phyloP scores from a whole-genome alignment of 1,140 invertebrate genomes.

The Lepeophtheirus salmonis region DNA sequence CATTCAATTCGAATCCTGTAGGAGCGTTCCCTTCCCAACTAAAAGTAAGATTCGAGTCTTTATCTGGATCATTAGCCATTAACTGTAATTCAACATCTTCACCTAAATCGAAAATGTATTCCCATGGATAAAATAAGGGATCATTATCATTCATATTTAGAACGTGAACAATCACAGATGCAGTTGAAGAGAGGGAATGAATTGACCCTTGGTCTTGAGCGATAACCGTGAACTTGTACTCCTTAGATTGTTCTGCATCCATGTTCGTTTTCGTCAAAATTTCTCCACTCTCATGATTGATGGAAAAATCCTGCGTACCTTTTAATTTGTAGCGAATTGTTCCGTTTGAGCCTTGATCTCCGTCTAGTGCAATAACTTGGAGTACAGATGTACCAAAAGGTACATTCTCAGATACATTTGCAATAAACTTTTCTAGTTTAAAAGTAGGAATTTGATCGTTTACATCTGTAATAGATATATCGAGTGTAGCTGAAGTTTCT shows the following conservation, averaged over 20 bases:
- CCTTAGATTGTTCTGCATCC: slow-evolving; percentile 55
- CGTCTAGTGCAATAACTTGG: slow-evolving; percentile 61
- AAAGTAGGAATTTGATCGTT: slow-evolving; percentile 84
- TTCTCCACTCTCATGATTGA: slow-evolving; percentile 65
- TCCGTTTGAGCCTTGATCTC: slow-evolving; percentile 72
- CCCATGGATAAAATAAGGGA: slow-evolving; percentile 64
- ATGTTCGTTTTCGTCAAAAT: slow-evolving; percentile 53
- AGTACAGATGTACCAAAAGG: slow-evolving; percentile 54
- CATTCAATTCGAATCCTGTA: background rate
- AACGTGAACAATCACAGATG: slow-evolving; percentile 56
- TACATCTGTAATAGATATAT: slow-evolving; percentile 65
- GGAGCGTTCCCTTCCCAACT: background rate
- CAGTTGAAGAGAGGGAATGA: slow-evolving; percentile 56
- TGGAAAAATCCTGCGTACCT: slow-evolving; percentile 37
- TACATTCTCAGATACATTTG: slow-evolving; percentile 63
- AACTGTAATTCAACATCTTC: slow-evolving; percentile 28
- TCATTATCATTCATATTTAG: slow-evolving; percentile 77
- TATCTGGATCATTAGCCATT: slow-evolving; percentile 13
- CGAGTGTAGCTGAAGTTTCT: slow-evolving; percentile 68
- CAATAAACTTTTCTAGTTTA: slow-evolving; percentile 52
- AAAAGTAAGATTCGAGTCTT: background rate
- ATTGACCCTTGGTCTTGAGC: slow-evolving; percentile 77
- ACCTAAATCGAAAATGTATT: slow-evolving; percentile 49
- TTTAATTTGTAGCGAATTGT: slow-evolving; percentile 61
- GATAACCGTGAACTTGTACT: slow-evolving; percentile 62